These are phyloP conservation scores for Bovichtus variegatus DNA, from an alignment of 2,797 vertebrate species.

Conservation along the genomic window DNA sequence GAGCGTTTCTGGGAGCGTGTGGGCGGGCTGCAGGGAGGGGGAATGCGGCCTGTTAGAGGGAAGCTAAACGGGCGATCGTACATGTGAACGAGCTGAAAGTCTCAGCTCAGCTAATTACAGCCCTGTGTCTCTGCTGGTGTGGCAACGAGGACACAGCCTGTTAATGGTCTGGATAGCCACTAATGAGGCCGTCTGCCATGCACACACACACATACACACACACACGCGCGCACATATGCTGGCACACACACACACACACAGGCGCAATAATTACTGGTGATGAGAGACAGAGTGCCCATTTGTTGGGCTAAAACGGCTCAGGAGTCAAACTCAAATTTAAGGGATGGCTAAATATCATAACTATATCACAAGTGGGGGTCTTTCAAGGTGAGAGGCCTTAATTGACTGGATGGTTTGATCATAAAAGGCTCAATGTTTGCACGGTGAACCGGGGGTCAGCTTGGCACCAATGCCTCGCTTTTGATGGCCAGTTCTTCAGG, in stretches of 20 bases:
- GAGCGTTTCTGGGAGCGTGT: slow-evolving; percentile 42
- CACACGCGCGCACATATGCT: background rate
- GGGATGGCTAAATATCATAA: slow-evolving; percentile 58
- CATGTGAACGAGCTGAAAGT: slow-evolving; percentile 52
- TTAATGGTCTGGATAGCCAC: slow-evolving; percentile 68
- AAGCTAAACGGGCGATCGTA: slow-evolving; percentile 49
- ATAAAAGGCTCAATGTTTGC: slow-evolving; percentile 28
- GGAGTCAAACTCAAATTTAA: slow-evolving; percentile 54
- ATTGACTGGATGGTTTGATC: slow-evolving; percentile 47
- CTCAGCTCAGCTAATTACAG: slow-evolving; percentile 65
- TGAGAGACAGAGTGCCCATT: slow-evolving; percentile 60
- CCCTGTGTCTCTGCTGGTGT: slow-evolving; percentile 47
- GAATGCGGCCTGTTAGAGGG: slow-evolving; percentile 32
- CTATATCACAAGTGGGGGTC: slow-evolving; percentile 18
- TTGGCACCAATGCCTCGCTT: background rate
- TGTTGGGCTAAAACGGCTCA: slow-evolving; percentile 45
- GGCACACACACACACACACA: slow-evolving; percentile 8
- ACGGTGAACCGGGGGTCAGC: background rate
- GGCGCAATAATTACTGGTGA: slow-evolving; percentile 55
- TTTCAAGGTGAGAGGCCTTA: slow-evolving; percentile 45
- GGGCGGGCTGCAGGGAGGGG: slow-evolving; percentile 31
- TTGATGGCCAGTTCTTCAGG: background rate
- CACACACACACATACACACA: slow-evolving; percentile 17
- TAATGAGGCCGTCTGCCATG: slow-evolving; percentile 67
- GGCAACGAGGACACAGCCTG: slow-evolving; percentile 58